Evolutionary conservation across 2,113 vertebrate species (phyloP).

Genomic region (Microcebus ravelobensis): DNA sequence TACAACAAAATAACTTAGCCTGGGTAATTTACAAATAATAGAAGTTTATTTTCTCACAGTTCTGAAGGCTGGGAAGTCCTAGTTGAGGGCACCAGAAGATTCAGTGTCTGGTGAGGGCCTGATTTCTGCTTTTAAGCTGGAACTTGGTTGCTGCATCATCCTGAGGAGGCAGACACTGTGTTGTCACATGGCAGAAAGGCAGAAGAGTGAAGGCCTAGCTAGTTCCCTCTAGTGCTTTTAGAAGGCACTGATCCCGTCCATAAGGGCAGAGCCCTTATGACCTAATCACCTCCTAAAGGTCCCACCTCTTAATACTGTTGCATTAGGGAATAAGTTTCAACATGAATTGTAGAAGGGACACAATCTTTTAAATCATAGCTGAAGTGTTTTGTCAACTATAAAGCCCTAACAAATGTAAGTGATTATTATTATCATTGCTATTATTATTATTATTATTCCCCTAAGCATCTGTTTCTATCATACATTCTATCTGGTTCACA

Average conservation of each 20-base stretch:
- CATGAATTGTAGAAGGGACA: not conserved
- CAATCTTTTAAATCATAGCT: not conserved
- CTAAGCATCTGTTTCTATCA: not conserved
- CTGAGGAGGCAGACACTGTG: not conserved
- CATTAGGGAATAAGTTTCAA: not conserved
- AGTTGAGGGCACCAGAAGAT: not conserved
- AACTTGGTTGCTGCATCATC: not conserved
- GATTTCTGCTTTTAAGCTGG: not conserved
- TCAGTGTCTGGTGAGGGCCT: not conserved
- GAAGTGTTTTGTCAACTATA: not conserved
- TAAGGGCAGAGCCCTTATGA: not conserved
- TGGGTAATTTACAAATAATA: not conserved
- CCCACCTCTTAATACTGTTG: not conserved
- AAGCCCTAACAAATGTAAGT: not conserved
- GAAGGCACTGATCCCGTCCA: not conserved
- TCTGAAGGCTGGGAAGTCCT: not conserved
- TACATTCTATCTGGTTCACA: not conserved
- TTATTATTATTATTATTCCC: not conserved
- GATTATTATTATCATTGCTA: not conserved
- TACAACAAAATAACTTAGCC: not conserved
- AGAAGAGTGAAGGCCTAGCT: not conserved
- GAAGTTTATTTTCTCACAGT: not conserved
- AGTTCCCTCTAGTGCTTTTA: not conserved
- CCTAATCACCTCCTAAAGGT: not conserved
- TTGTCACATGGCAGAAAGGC: not conserved